These are phyloP conservation scores for Heliconius ismenius DNA, from an alignment of 2,888 invertebrate genomes.

Conservation along the genomic window DNA sequence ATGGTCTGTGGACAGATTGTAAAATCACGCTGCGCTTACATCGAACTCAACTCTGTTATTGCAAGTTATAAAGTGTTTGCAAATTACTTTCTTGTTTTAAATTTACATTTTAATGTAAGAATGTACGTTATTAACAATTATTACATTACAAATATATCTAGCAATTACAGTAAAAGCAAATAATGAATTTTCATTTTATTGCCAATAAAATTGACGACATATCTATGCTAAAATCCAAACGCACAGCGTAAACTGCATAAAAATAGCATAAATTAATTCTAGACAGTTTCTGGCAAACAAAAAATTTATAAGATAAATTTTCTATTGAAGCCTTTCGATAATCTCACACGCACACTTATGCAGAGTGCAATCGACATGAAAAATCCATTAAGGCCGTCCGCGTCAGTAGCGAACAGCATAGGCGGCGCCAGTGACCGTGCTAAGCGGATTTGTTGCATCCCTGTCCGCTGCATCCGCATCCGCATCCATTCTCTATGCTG, in stretches of 20 bases:
- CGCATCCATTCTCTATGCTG: slow-evolving; percentile 43
- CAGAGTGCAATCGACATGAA: slow-evolving; percentile 78
- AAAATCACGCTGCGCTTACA: slow-evolving; percentile 57
- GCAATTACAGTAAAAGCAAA: neutral
- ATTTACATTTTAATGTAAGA: neutral
- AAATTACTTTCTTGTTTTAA: slow-evolving; percentile 32
- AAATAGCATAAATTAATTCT: slow-evolving; percentile 9
- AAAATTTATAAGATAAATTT: slow-evolving; percentile 35
- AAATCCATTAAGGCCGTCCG: slow-evolving; percentile 75
- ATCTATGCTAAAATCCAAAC: neutral
- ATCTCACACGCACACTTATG: slow-evolving; percentile 63
- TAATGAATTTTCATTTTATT: slow-evolving; percentile 2
- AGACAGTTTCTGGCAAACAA: slow-evolving; percentile 2
- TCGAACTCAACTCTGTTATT: slow-evolving; percentile 35
- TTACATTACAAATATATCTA: neutral
- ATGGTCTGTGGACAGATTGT: slow-evolving; percentile 61
- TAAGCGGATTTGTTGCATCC: slow-evolving; percentile 77
- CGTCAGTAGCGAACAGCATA: slow-evolving; percentile 61
- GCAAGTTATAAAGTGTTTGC: slow-evolving; percentile 31
- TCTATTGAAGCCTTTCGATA: slow-evolving; percentile 57
- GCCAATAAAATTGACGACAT: neutral
- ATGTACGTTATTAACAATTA: too few species aligned
- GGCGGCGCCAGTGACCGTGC: slow-evolving; percentile 75
- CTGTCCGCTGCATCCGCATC: slow-evolving; percentile 45
- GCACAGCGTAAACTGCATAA: neutral